phyloP scores from a whole-genome alignment of 1,140 invertebrate species.

The Luehdorfia chinensis region DNA sequence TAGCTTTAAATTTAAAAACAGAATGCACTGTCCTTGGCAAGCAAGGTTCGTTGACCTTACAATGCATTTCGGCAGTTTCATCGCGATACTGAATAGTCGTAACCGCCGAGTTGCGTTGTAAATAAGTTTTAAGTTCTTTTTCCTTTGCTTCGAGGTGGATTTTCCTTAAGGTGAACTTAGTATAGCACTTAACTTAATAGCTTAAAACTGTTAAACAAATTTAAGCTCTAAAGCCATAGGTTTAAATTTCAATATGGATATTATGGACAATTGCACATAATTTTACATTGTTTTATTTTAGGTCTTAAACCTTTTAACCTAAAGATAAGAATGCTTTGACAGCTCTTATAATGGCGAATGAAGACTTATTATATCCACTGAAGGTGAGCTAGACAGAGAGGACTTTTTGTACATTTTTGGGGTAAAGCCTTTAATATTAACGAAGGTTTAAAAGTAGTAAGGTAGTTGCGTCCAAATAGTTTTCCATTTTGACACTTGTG shows the following conservation, averaged over 20 bases:
- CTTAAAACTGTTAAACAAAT: conserved; percentile 32
- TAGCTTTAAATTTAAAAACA: conserved; percentile 73
- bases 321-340: conserved; percentile 4
- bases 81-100: conserved; percentile 36
- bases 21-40: conserved; percentile 74
- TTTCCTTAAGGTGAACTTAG: conserved; percentile 23
- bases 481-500: background rate
- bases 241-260: conserved; percentile 37
- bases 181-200: conserved; percentile 35
- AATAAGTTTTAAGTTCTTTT: conserved; percentile 37
- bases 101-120: conserved; percentile 23
- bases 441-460: conserved; percentile 11
- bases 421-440: conserved; percentile 15
- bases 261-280: conserved; percentile 25
- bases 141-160: conserved; percentile 26
- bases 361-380: conserved; percentile 47
- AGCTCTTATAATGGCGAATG: conserved; percentile 24
- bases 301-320: background rate
- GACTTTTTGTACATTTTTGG: conserved; percentile 41
- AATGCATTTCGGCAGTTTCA: conserved; percentile 73
- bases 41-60: conserved; percentile 69
- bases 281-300: conserved; percentile 16
- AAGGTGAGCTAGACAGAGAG: conserved; percentile 57
- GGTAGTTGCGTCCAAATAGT: conserved; percentile 8
- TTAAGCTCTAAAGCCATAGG: conserved; percentile 31